These are phyloP conservation scores for Gobio occitaniae DNA, from an alignment of 2,797 vertebrate genomes.

Conservation along the genomic window DNA sequence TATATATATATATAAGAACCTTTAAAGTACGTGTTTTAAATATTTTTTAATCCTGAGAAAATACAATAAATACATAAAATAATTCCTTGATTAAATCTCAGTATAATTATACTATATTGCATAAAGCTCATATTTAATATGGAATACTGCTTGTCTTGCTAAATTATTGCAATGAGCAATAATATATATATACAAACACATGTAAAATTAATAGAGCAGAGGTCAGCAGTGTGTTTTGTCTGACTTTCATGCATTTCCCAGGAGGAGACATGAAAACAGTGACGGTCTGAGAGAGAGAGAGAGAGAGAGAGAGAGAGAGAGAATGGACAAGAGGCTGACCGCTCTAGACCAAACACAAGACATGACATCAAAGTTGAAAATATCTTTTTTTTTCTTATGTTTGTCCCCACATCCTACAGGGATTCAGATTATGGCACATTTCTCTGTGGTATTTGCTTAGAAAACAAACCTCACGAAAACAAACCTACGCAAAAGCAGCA, in stretches of 20 bases:
- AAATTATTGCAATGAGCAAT: not conserved
- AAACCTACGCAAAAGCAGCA: conserved; percentile 66
- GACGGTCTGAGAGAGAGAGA: conserved; percentile 9
- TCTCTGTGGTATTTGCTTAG: conserved; percentile 61
- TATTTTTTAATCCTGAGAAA: not conserved
- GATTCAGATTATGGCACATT: conserved; percentile 60
- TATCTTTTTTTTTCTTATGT: conserved; percentile 56
- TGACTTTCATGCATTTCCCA: conserved; percentile 55
- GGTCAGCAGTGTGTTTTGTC: conserved; percentile 66
- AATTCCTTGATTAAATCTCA: not conserved
- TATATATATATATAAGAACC: not conserved
- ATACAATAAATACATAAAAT: not conserved
- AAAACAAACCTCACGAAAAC: conserved; percentile 59
- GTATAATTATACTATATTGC: not conserved
- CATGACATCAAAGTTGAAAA: conserved; percentile 62
- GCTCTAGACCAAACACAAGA: conserved; percentile 60
- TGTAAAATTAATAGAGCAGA: conserved; percentile 64
- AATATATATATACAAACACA: not conserved
- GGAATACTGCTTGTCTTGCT: not conserved
- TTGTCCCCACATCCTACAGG: conserved; percentile 66
- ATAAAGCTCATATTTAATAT: not conserved
- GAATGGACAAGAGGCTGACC: conserved; percentile 40
- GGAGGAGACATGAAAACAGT: conserved; percentile 45
- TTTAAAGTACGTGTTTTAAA: not conserved
- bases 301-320: conserved; percentile 50